A percentile compares a stretch with the other conserved stretches of the same genome.
Conservation (phyloP, 2,888 invertebrate genomes). For the Selenia dentaria region DNA sequence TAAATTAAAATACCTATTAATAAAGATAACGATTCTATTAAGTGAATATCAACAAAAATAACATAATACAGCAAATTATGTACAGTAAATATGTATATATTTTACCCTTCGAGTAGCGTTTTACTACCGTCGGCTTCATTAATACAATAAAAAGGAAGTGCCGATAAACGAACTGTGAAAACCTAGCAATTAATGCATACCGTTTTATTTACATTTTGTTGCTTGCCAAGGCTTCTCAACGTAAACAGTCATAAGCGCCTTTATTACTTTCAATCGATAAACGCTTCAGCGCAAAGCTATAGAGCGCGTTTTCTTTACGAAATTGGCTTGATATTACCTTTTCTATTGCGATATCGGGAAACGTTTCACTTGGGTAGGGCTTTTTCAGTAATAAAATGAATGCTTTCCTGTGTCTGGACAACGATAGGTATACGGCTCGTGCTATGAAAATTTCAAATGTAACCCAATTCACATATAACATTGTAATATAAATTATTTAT, state of each 20-base stretch:
- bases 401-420: conserved; percentile 64
- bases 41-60: no score
- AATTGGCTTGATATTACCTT: conserved; percentile 29
- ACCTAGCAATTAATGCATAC: conserved; percentile 71
- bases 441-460: conserved; percentile 43
- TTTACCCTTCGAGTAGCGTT: conserved; percentile 16
- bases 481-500: no score
- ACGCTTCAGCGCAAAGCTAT: conserved; percentile 34
- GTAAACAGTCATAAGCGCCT: conserved; percentile 37
- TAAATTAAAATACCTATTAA: no score
- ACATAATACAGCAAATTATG: no score
- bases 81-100: no score
- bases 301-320: conserved; percentile 40
- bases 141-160: conserved; percentile 42
- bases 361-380: conserved; percentile 64
- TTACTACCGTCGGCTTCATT: conserved; percentile 42
- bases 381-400: conserved; percentile 70
- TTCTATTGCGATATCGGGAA: conserved; percentile 40
- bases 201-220: conserved; percentile 69
- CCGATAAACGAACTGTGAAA: conserved; percentile 68
- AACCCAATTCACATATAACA: neutral
- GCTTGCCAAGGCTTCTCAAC: conserved; percentile 33
- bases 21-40: no score
- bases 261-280: conserved; percentile 17
- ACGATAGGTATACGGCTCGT: conserved; percentile 50